Evolutionary conservation across 2,888 invertebrate species (phyloP), one percentile per base, ranked within the genome.

Genomic region (Eupithecia abbreviata): DNA sequence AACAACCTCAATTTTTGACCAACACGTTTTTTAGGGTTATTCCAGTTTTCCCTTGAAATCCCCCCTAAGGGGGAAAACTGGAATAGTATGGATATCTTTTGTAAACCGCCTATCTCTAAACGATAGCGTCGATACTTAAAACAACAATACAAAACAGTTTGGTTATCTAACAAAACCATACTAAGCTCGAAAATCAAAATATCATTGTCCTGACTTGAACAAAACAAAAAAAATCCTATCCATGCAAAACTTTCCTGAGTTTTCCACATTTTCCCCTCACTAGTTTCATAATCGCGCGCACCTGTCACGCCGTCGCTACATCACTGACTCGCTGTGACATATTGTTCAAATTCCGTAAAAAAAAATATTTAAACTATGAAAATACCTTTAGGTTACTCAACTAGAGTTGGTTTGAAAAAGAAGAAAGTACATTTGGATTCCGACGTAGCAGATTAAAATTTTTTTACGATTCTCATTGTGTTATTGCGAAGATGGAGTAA

Each of bases 241-340:
- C 84, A 85, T 80, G 81, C 80, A 80, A 82, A 78, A 79, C 83
- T 83, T 49, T 68, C 71, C 45, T 30, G 6, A 30, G 18, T 77
- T 81, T 76, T 76, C 74, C 68, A 78, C 78, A 77, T 87, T 85
- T 82, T 82, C 81, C 81, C 82, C 79, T 77, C 80, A 80, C 78
- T 77, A 79, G 79, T 81, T 82, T 78, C 79, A 85, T 86, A 88
- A 88, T 87, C 86, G 84, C 80, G 81, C 77, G 84, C 88, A 88
- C 87, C 86, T 88, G 88, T 84, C 87, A 82, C 82, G 67, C 80
- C 82, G 85, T 85, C 77, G 73, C 79, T 77, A 74, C 81, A 77
- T 81, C 81, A 81, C 80, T 79, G 77, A 73, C 73, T 73, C 4
- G 73, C 68, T 77, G 79, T 78, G 74, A 78, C 78, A 73, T 77